Conservation (phyloP, 2,888 invertebrate genomes). For the Rapana venosa region DNA sequence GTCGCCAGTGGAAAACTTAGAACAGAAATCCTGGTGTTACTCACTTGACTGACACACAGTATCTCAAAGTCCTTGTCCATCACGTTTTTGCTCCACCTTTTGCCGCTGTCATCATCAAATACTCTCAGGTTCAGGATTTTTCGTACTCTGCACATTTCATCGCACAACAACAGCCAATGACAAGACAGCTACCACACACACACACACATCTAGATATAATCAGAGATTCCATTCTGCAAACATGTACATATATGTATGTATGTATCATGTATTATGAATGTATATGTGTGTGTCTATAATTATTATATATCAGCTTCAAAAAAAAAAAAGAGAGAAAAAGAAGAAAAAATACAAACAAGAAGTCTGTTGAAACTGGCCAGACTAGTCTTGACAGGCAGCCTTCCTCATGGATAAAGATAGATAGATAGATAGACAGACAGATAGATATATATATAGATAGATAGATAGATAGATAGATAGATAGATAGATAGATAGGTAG, state of each 20-base stretch:
- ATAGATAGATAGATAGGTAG: too few relatives aligned
- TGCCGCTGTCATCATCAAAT: constrained; percentile 86
- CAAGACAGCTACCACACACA: background rate
- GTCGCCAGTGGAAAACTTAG: background rate
- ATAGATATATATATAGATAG: too few relatives aligned
- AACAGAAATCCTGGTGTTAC: background rate
- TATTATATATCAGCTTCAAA: too few relatives aligned
- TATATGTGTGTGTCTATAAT: background rate
- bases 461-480: too few relatives aligned
- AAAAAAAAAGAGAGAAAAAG: background rate
- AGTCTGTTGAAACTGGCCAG: too few relatives aligned
- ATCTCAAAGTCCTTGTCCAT: constrained; percentile 83
- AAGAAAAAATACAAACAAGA: too few relatives aligned
- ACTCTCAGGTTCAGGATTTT: constrained; percentile 90
- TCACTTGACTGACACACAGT: constrained; percentile 28
- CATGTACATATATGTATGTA: constrained; percentile 15
- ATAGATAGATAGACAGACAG: too few relatives aligned
- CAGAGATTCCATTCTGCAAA: background rate
- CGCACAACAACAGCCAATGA: background rate
- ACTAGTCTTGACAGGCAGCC: too few relatives aligned
- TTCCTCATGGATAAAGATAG: too few relatives aligned
- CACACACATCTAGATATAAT: background rate
- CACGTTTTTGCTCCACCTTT: constrained; percentile 88
- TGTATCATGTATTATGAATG: background rate
- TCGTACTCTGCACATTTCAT: constrained; percentile 82